Conservation (phyloP, 2,113 vertebrate genomes). For the Colistium nudipinnis region DNA sequence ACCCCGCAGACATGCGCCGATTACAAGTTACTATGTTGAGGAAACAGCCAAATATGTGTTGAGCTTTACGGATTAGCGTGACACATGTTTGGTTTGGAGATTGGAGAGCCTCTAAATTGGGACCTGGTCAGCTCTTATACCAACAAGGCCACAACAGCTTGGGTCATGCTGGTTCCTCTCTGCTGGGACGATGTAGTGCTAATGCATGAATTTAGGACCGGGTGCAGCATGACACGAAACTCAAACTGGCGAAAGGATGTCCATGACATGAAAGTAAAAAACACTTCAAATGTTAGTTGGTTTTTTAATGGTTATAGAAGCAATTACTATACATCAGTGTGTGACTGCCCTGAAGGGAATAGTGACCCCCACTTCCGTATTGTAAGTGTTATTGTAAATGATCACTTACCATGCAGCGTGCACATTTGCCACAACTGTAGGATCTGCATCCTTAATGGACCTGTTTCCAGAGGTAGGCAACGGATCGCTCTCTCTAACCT, state of each 20-base stretch:
- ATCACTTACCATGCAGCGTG: conserved; percentile 41
- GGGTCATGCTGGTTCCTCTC: not conserved
- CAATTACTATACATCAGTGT: not conserved
- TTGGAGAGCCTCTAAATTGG: not conserved
- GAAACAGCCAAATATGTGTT: not conserved
- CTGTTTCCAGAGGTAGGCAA: conserved; percentile 24
- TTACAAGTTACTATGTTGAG: not conserved
- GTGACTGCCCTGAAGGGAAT: conserved; percentile 1
- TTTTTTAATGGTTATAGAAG: not conserved
- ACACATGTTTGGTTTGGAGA: not conserved
- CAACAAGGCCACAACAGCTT: not conserved
- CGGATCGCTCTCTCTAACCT: conserved; percentile 11
- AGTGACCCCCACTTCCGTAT: conserved; percentile 5
- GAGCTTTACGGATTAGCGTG: not conserved
- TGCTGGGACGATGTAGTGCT: not conserved
- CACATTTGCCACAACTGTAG: conserved; percentile 13
- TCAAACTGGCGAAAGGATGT: not conserved
- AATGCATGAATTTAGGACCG: not conserved
- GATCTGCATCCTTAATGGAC: conserved; percentile 54
- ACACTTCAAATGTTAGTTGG: not conserved
- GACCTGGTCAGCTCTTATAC: not conserved
- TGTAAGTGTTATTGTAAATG: conserved; percentile 40
- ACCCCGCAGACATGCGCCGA: not conserved
- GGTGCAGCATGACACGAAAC: not conserved
- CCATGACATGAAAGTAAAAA: not conserved